Percentiles rank a stretch among this genome's conserved stretches.
phyloP scores from a whole-genome alignment of 1,140 invertebrate species.

The Ceratoteleas bidentatus region DNA sequence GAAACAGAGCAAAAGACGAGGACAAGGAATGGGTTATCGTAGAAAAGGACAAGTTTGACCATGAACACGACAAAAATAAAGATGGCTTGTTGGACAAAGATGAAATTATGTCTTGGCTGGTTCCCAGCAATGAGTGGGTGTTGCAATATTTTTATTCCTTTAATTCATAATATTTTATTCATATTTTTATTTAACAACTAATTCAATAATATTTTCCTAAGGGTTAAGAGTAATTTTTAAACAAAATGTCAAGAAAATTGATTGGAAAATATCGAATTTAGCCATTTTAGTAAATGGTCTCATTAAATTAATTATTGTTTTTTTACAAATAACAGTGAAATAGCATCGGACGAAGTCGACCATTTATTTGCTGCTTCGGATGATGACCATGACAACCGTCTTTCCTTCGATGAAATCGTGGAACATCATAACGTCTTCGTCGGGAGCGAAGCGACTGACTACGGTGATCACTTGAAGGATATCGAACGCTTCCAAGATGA shows the following conservation, averaged over 20 bases:
- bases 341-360: constrained; percentile 94
- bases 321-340: constrained; percentile 81
- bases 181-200: too few relatives aligned
- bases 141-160: too few relatives aligned
- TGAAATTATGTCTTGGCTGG: constrained; percentile 94
- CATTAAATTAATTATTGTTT: neutral
- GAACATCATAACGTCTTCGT: constrained; percentile 96
- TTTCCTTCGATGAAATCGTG: constrained; percentile 93
- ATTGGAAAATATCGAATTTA: too few relatives aligned
- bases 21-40: constrained; percentile 91
- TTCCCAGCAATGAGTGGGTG: constrained; percentile 94
- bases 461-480: constrained; percentile 93
- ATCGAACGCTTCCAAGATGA: constrained; percentile 91
- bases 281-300: too few relatives aligned
- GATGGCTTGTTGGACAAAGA: constrained; percentile 90
- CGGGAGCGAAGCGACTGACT: constrained; percentile 97
- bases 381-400: constrained; percentile 90
- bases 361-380: constrained; percentile 96
- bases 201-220: too few relatives aligned
- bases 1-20: constrained; percentile 87
- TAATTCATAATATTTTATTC: too few relatives aligned
- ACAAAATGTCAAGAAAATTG: too few relatives aligned
- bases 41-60: constrained; percentile 95
- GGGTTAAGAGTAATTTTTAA: too few relatives aligned
- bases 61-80: constrained; percentile 92